Evolutionary conservation across 1,140 invertebrate genomes (phyloP), one percentile per base, ranked within the genome.

Genomic region (Asobara japonica): DNA sequence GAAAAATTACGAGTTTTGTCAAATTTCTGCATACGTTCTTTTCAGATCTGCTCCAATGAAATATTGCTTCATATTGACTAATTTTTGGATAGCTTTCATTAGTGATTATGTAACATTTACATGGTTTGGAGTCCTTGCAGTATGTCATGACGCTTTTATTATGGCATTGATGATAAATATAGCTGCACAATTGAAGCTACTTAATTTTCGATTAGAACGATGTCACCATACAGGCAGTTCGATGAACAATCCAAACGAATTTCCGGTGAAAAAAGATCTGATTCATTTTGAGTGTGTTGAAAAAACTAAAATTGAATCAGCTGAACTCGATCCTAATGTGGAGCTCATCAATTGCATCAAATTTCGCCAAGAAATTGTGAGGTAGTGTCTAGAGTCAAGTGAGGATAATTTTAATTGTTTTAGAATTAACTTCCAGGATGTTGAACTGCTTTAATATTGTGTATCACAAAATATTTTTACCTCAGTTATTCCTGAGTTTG

Each of bases 301-400:
- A 22, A 56, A 18, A 20, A 20, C 22, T 2, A 56, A 10, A 25
- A 22, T 25, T 27, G 22, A 56, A 11, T 45, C 13, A 1, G n/a
- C 13, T 16, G 18, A 0, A 13, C 51, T 56, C 18, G 51, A 56
- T 25, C 51, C 51, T 25, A 56, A 56, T 56, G 51, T 25, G 18
- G 51, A 56, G 22, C 22, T 56, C 51, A 56, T 56, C 51, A 56
- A 56, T 18, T 56, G 51, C 22, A 56, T 56, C 18, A 56, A 22
- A 13, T 22, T 25, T 56, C 51, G 25, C 25, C 51, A 56, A 11
- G 1, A 56, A 25, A 56, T 56, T 25, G 11, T 56, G 18, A 56
- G 10, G 51, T 56, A 56, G 2, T 51, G n/a, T n/a, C n/a, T n/a
- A n/a, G n/a, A n/a, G n/a, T n/a, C n/a, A n/a, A n/a, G n/a, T n/a